Percentiles rank a stretch among this genome's conserved stretches.
Evolutionary conservation across 2,888 invertebrate genomes (phyloP).

Genomic region (Sinopyrophorus schimmeli): DNA sequence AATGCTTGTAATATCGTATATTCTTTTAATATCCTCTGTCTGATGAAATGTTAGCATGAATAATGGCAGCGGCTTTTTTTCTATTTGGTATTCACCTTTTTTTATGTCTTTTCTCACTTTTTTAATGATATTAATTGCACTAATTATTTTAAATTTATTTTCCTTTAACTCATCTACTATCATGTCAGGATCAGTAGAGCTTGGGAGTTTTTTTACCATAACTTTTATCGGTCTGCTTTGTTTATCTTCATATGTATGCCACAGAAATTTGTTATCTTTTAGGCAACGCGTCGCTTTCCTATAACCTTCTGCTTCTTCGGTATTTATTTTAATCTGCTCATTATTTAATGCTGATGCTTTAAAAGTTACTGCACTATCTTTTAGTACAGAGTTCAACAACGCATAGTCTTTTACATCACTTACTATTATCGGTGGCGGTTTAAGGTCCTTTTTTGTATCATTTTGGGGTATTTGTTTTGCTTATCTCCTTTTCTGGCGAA

Average conservation of each 20-base stretch:
- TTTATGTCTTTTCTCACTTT: slow-evolving; percentile 6
- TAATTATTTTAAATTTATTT: slow-evolving; percentile 4
- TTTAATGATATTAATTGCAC: slow-evolving; percentile 7
- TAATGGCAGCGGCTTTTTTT: slow-evolving; percentile 8
- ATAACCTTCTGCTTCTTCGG: slow-evolving; percentile 8
- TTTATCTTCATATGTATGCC: slow-evolving; percentile 17
- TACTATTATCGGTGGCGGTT: slow-evolving; percentile 7
- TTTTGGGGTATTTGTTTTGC: slow-evolving; percentile 7
- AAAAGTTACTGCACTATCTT: background rate
- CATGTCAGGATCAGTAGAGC: slow-evolving; percentile 4
- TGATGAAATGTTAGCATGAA: slow-evolving; percentile 12
- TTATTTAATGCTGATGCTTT: slow-evolving; percentile 13
- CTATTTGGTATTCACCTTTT: background rate
- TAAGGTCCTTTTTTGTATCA: too few relatives aligned
- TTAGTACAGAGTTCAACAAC: background rate
- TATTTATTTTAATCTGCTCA: slow-evolving; percentile 15
- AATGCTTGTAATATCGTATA: background rate
- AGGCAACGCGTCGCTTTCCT: background rate
- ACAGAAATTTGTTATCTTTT: slow-evolving; percentile 9
- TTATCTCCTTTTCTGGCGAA: slow-evolving; percentile 10
- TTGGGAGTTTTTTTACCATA: slow-evolving; percentile 6
- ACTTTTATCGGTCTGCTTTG: slow-evolving; percentile 11
- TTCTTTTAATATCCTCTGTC: slow-evolving; percentile 2
- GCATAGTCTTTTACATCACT: slow-evolving; percentile 3
- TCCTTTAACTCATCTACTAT: slow-evolving; percentile 7